These are phyloP conservation scores for Incurvaria masculella DNA, from an alignment of 2,888 invertebrate species.

Conservation along the genomic window DNA sequence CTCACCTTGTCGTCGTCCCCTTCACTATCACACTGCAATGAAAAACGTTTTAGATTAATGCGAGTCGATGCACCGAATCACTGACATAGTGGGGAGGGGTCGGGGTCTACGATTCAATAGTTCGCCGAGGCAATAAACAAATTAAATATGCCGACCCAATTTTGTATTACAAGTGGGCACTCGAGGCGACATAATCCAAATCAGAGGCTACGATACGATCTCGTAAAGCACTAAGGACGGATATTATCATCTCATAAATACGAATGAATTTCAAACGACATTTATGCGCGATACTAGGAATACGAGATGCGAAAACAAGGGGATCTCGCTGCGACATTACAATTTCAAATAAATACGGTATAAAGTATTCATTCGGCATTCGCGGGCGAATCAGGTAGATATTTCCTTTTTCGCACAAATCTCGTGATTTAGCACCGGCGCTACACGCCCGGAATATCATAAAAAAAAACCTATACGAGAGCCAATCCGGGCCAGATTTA, in stretches of 20 bases:
- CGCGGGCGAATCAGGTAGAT: conserved; percentile 46
- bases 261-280: conserved; percentile 38
- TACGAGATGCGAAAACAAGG: conserved; percentile 25
- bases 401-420: conserved; percentile 45
- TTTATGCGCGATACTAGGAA: conserved; percentile 33
- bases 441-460: conserved; percentile 47
- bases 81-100: no score
- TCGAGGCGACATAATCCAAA: no score
- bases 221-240: conserved; percentile 20
- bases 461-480: not conserved
- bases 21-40: conserved; percentile 89
- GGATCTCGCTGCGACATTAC: conserved; percentile 51
- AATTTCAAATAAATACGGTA: conserved; percentile 55
- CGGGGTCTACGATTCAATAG: no score
- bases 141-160: no score
- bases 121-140: no score
- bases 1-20: conserved; percentile 90
- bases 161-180: no score
- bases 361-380: conserved; percentile 57
- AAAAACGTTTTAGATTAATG: conserved; percentile 31
- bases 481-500: not conserved
- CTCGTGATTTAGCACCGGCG: conserved; percentile 53
- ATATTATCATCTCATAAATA: conserved; percentile 40
- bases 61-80: no score
- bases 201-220: not conserved